Base-by-base conservation (phyloP, 2,113 vertebrate species). In the Notiomystis cincta region DNA sequence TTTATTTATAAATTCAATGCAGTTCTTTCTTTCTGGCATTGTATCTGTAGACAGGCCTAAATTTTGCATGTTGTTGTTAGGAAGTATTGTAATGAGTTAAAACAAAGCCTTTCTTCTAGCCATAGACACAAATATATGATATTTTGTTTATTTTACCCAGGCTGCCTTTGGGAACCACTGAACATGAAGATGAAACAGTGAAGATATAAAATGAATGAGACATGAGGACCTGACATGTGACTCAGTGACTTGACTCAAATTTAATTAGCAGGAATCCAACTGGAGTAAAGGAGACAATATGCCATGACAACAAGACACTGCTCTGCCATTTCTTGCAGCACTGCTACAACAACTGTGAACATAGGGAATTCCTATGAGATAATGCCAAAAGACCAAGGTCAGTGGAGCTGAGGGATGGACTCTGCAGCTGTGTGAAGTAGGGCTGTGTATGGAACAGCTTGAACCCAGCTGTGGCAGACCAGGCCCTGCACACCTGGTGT, bases 401-500 rank as follows among this genome's bases (percentile, higher is more conserved):
- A 57, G 2, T 25, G 42, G 50, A 57, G 18, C 5, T 69, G 56
- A 66, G 56, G 35, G 76, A 82, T 28, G 31, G 18, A 6, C 25
- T 37, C 67, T 83, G 58, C 10, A 60, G 82, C 20, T 15, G 24
- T 0, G 19, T 11, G 13, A 48, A 65, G 42, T 2, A 53, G 12
- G 18, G 28, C 16, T 73, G 20, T 31, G 3, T 10, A 12, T 11
- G 20, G 37, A 77, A 21, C 2, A 45, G 22, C n/a, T 50, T 33
- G 50, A 89, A 38, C 14, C 11, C 24, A 71, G 38, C 12, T 3
- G 23, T 21, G 40, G 57, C 69, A 66, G 60, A 42, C 2, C 54
- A n/a, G 19, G 50, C 22, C 31, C 10, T 45, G 48, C 16, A 15
- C 0, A 8, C 15, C 15, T 1, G 2, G 2, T 38, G 19, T 11